Base-by-base conservation (phyloP, 2,797 vertebrate genomes). In the Eremophila alpestris region DNA sequence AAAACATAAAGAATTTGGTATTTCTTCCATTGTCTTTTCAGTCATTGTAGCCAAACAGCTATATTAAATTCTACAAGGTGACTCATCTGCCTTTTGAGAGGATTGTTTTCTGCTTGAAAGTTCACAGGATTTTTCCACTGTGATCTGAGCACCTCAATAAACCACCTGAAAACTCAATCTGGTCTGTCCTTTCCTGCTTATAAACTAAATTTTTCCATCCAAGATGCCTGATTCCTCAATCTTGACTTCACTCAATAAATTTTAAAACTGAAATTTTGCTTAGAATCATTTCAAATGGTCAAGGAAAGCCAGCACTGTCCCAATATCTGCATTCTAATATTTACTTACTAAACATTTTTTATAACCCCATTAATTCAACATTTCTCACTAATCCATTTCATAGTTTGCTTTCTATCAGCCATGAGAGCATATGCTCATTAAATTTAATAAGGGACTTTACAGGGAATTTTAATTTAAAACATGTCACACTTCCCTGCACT, bases 391-490 rank as follows among this genome's bases (percentile, higher is more conserved):
- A 93, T 92, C 89, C 65, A n/a, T 80, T 92, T 60, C 58, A 65
- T 77, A 64, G 51, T 73, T 75, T 93, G 74, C 62, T 94, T 95
- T 93, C 27, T 83, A 79, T 81, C 75, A 71, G 52, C 86, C 22
- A 21, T 15, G 49, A 52, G 82, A 94, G 75, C 92, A 87, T 80
- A 88, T 7, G 69, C 77, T 96, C 86, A 93, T 89, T 93, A 94
- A 93, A 91, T 95, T 95, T 95, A 95, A 96, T 95, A 94, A 91
- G 84, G 62, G 87, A 89, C 64, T 92, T 95, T 85, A 88, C 67
- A 84, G 55, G 38, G 83, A 87, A 40, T 64, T 89, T 94, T 88
- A 91, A 93, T 92, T 95, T 95, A 75, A 90, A 90, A 65, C 23
- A 49, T 69, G 86, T 64, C 82, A 79, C 86, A 79, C 34, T 65